Evolutionary conservation across 2,888 invertebrate genomes (phyloP), one percentile per base, ranked within the genome.

Genomic region (Melanchra persicariae): DNA sequence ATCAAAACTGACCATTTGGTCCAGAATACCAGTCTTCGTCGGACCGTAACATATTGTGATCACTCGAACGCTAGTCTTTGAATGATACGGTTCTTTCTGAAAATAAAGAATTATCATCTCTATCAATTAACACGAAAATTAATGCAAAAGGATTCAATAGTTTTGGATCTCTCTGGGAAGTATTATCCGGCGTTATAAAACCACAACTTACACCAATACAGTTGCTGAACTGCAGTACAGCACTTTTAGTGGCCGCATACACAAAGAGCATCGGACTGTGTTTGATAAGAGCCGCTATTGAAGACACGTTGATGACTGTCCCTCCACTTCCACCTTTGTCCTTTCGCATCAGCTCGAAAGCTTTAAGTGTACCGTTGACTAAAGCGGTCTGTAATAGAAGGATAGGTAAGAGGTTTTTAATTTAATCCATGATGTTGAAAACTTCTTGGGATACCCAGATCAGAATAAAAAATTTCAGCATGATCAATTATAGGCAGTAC

Each of bases 241-340:
- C 89, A 37, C 84, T 86, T 69, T 90, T 91, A 0, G 88, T 89
- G 0, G 82, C 88, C 47, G 71, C 72, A 62, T 90, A 89, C 0
- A 90, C 77, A 10, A 83, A 84, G 9, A 83, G 37, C 1, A 66
- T 40, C 4, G 86, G 85, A 40, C 73, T 61, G 1, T 63, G n/a
- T 51, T 83, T 72, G 2, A 72, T 59, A 7, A 90, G 64, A 0
- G 85, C 87, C 10, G 82, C 83, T n/a, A 86, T 74, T 0, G 91
- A 89, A 5, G 89, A 81, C n/a, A 89, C 79, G 63, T 90, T 91
- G 37, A 91, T 78, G 19, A 91, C 78, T 3, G 88, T 82, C 0
- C 89, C 90, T 26, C 90, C 89, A 54, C 78, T 83, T 0, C 87
- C 89, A 19, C 89, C 86, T n/a, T 81, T 70, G 52, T 89, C 88